phyloP scores from a whole-genome alignment of 2,888 invertebrate genomes.

The Eutolmus rufibarbis region DNA sequence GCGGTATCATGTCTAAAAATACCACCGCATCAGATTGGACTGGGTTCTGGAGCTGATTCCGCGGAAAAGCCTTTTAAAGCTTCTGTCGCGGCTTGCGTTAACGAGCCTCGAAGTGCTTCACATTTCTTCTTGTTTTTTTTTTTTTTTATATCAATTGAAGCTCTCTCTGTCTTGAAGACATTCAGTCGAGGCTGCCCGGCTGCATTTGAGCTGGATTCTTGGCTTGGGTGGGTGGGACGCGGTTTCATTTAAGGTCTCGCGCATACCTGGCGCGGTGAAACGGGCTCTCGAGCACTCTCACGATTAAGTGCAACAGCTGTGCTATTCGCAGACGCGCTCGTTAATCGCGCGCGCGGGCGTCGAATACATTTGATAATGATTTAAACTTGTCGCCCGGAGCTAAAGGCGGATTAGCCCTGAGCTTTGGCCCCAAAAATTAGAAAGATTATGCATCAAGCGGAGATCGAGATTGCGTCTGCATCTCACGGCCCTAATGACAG shows the following conservation, averaged over 20 bases:
- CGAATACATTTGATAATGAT: background rate
- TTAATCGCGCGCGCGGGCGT: slow-evolving; percentile 26
- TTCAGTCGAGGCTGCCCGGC: background rate
- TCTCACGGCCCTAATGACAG: background rate
- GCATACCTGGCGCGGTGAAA: background rate
- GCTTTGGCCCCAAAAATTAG: background rate
- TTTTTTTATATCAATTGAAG: background rate
- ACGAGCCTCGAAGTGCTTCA: background rate
- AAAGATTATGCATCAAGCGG: slow-evolving; percentile 7
- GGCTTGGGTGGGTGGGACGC: slow-evolving; percentile 15
- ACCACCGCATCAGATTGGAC: background rate
- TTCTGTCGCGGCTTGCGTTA: background rate
- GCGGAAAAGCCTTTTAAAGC: slow-evolving; percentile 3
- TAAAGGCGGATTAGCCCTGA: background rate
- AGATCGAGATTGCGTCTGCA: background rate
- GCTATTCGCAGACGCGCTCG: slow-evolving; percentile 16
- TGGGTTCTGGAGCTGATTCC: background rate
- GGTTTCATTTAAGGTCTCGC: slow-evolving; percentile 28
- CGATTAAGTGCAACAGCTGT: slow-evolving; percentile 12
- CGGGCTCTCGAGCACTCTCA: background rate
- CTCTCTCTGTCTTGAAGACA: background rate
- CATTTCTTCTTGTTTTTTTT: background rate
- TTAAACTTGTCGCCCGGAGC: background rate
- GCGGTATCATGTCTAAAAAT: slow-evolving; percentile 24
- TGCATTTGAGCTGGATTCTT: background rate